phyloP scores from a whole-genome alignment of 1,140 invertebrate genomes.

The Argopecten irradians region DNA sequence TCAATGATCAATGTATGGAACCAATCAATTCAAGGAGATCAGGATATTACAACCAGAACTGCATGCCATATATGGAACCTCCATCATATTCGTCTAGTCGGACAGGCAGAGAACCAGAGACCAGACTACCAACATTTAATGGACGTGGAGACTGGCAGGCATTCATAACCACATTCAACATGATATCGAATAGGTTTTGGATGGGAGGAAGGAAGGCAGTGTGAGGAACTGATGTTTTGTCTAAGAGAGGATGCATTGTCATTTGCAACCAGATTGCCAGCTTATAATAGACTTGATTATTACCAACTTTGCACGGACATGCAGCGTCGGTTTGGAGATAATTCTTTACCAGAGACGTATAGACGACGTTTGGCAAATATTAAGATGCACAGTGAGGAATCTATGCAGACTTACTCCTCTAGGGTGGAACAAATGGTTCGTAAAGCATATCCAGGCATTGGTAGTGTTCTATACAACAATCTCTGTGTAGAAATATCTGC shows the following conservation, averaged over 20 bases:
- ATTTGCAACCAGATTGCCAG: neutral
- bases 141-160: neutral
- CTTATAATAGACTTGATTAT: neutral
- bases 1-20: no score
- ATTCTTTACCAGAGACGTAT: neutral
- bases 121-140: neutral
- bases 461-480: neutral
- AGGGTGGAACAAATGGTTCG: slow-evolving; percentile 14
- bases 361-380: neutral
- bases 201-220: neutral
- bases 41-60: no score
- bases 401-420: neutral
- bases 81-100: no score
- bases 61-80: no score
- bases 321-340: neutral
- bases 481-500: slow-evolving; percentile 18
- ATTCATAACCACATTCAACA: neutral
- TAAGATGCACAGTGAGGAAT: neutral
- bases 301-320: neutral
- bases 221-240: neutral
- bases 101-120: neutral
- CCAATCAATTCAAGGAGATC: no score
- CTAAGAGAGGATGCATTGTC: neutral
- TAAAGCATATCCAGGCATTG: slow-evolving; percentile 32
- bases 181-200: neutral